Base-by-base conservation (phyloP, 1,140 invertebrate genomes). In the Agrilus planipennis region DNA sequence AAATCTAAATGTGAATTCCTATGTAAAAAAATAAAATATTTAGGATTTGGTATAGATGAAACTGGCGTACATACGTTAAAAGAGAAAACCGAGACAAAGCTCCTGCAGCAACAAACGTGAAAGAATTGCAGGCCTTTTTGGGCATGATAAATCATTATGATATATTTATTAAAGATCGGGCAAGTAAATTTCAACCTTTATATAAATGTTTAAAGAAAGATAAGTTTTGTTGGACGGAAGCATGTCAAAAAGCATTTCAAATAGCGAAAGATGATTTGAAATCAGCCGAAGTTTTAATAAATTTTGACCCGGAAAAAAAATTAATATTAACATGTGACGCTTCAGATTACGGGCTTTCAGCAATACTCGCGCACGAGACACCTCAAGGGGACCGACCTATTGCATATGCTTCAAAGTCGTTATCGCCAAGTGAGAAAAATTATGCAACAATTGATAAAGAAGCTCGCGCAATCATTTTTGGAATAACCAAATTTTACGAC, bases 401-500 rank as follows among this genome's bases (percentile, higher is more conserved):
- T n/a, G n/a, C n/a, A n/a, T n/a, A n/a, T n/a, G n/a, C n/a, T n/a
- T n/a, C 2, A 18, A 34, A 7, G 11, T 17, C 32, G 11, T 18
- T 34, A 34, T n/a, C 11, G 11, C 16, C 11, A 16, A 16, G 4
- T 22, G 34, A 37, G 19, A 10, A 37, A 37, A 22, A 22, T 3
- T 37, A 37, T 37, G 22, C 35, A 5, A 10, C 10, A 14, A 31
- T 31, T 31, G 29, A 31, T 31, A 31, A 31, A 31, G 68, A 72
- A 57, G 58, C 29, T n/a, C 6, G 6, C 14, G 29, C 29, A 0
- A 55, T 72, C 12, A 45, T 69, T 11, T 60, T 54, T 52, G 64
- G 60, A 0, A 51, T 68, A 11, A 54, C 58, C 23, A 56, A 63
- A 37, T 68, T 68, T 47, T 35, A 56, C 32, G 49, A 56, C 19